Conservation (phyloP, 2,113 vertebrate genomes). For the Pycnonotus jocosus region DNA sequence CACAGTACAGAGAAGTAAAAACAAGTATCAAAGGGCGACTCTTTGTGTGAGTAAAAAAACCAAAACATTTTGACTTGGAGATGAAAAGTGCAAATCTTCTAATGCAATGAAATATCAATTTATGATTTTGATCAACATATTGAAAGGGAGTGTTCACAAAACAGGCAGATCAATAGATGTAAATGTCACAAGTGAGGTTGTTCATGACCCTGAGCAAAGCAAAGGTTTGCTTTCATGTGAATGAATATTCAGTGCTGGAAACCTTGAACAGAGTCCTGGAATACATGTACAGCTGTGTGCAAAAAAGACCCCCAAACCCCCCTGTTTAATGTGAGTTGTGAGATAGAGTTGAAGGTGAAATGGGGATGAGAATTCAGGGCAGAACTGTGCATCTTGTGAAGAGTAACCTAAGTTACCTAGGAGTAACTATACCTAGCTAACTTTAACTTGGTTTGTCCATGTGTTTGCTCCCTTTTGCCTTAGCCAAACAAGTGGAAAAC, state of each 20-base stretch:
- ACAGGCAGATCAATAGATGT: neutral
- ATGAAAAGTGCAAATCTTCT: neutral
- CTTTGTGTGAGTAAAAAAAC: neutral
- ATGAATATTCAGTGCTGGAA: neutral
- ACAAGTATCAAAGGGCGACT: neutral
- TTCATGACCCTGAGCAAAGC: neutral
- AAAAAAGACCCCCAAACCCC: neutral
- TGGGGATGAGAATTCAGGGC: neutral
- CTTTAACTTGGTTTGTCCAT: neutral
- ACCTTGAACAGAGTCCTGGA: neutral
- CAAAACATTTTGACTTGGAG: neutral
- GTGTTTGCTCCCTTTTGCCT: neutral
- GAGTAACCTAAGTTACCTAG: neutral
- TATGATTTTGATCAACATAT: neutral
- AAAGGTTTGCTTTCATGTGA: neutral
- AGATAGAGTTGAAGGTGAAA: neutral
- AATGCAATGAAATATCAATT: neutral
- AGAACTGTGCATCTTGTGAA: neutral
- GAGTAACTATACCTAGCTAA: no score
- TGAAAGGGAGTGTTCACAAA: neutral
- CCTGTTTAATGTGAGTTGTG: neutral
- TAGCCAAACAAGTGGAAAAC: neutral
- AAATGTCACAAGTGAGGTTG: neutral
- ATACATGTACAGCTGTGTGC: neutral
- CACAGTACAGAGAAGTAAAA: neutral